Evolutionary conservation across 1,140 invertebrate genomes (phyloP).

Genomic region (Drosophila elegans): DNA sequence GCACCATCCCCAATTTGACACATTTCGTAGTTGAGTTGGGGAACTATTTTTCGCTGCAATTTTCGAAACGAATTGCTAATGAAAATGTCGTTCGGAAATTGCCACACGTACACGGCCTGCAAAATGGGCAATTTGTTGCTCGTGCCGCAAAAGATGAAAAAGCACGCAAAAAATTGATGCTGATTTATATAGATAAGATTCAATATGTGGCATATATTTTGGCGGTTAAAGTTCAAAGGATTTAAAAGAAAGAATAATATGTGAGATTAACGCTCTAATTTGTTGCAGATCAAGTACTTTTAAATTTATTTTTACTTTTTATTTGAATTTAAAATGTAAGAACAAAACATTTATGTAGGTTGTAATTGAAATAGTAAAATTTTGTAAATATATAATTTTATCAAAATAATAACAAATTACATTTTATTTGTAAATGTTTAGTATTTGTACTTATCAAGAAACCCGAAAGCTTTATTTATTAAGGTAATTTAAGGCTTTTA

Average conservation of each 20-base stretch:
- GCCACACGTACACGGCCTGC: slow-evolving; percentile 69
- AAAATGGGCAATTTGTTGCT: slow-evolving; percentile 82
- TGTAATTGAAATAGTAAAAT: no score
- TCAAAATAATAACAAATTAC: no score
- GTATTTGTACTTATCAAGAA: no score
- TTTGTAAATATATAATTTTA: no score
- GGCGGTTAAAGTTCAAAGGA: background rate
- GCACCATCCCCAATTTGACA: slow-evolving; percentile 33
- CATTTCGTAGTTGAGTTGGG: slow-evolving; percentile 19
- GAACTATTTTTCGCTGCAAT: slow-evolving; percentile 50
- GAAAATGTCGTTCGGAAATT: slow-evolving; percentile 82
- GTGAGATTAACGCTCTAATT: no score
- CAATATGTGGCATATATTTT: background rate
- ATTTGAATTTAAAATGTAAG: no score
- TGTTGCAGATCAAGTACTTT: no score
- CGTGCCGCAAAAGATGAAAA: slow-evolving; percentile 39
- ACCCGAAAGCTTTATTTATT: no score
- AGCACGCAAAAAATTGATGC: slow-evolving; percentile 4
- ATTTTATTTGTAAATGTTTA: no score
- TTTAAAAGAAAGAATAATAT: background rate
- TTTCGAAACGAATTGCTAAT: slow-evolving; percentile 82
- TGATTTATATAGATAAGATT: slow-evolving; percentile 22
- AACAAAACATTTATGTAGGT: no score
- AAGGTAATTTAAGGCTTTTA: no score
- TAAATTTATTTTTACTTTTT: no score